phyloP scores from a whole-genome alignment of 2,888 invertebrate species.

The Heliconius erato region DNA sequence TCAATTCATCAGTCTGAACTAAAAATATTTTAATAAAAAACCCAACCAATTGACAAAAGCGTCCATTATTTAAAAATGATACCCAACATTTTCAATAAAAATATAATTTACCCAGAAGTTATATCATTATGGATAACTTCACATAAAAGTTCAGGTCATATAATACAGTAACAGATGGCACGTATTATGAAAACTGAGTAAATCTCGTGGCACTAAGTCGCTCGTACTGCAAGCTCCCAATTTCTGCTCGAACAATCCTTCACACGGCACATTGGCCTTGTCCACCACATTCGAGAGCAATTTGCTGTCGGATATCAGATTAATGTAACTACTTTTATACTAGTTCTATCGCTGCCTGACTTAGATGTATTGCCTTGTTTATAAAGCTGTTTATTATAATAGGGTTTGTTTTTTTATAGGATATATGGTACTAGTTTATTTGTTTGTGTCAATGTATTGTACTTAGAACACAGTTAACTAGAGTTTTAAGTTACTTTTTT shows the following conservation, averaged over 20 bases:
- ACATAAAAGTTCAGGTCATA: constrained; percentile 21
- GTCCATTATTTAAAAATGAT: neutral
- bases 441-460: too few relatives aligned
- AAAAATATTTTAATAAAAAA: neutral
- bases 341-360: constrained; percentile 65
- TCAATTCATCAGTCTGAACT: too few relatives aligned
- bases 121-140: constrained; percentile 3
- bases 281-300: constrained; percentile 81
- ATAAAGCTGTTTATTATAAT: neutral
- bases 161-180: constrained; percentile 31
- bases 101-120: neutral
- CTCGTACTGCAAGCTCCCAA: constrained; percentile 54
- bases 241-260: constrained; percentile 78
- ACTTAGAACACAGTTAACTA: too few relatives aligned
- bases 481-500: too few relatives aligned
- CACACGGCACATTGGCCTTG: constrained; percentile 82
- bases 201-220: constrained; percentile 62
- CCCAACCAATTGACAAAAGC: neutral
- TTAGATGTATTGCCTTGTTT: constrained; percentile 12
- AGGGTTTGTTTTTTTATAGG: neutral
- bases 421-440: too few relatives aligned
- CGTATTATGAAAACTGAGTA: constrained; percentile 40
- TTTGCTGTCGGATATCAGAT: constrained; percentile 82
- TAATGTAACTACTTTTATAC: constrained; percentile 84
- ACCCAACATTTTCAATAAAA: neutral